Conservation (phyloP, 2,113 vertebrate genomes). For the Aptenodytes forsteri region DNA sequence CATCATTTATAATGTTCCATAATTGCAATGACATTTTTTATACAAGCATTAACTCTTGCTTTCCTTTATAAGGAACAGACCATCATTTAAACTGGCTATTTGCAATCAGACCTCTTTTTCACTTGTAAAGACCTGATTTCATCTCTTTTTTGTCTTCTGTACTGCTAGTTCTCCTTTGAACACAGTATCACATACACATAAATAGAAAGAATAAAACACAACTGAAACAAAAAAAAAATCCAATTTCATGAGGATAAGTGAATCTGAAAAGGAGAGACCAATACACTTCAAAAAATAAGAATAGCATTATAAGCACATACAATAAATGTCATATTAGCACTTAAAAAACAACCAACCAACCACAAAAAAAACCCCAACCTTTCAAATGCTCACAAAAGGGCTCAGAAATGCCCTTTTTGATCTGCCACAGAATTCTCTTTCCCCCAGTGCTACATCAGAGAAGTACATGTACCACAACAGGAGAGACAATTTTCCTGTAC, state of each 20-base stretch:
- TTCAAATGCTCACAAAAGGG: not conserved
- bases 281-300: not conserved
- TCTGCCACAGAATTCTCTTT: not conserved
- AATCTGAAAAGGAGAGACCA: not conserved
- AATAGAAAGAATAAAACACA: not conserved
- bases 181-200: not conserved
- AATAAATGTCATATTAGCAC: not conserved
- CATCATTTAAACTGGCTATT: not conserved
- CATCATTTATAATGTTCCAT: not conserved
- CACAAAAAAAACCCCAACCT: not conserved
- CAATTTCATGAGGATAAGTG: not conserved
- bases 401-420: not conserved
- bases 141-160: not conserved
- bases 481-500: not conserved
- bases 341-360: not conserved
- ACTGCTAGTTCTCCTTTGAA: not conserved
- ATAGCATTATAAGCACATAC: not conserved
- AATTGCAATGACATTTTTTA: not conserved
- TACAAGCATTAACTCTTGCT: not conserved
- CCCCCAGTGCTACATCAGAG: not conserved
- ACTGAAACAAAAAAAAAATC: not conserved
- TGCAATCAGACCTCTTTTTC: not conserved
- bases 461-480: not conserved
- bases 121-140: not conserved
- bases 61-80: not conserved